Evolutionary conservation across 2,797 vertebrate species (phyloP), one percentile per base, ranked within the genome.

Genomic region (Melanotaenia maccullochi): DNA sequence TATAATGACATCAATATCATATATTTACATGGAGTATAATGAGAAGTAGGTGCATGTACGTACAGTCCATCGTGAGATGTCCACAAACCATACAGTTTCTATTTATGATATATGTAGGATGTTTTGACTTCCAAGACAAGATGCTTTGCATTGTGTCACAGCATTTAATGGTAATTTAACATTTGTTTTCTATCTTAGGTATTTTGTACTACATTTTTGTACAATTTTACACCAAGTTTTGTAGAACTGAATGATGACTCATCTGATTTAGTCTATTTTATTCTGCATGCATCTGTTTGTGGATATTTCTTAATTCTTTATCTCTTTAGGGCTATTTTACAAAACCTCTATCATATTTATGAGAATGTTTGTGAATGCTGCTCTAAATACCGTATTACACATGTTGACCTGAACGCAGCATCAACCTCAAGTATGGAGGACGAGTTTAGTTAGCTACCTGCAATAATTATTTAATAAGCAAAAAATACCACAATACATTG

Each of bases 371-470:
- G 32, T 33, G 32, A 33, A 33, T 33, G 32, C 32, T 33, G 32
- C 7, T 33, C 32, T 40, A 13, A 38, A 13, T 12, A 13, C 2
- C 36, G 4, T 36, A 60, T 25, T 54, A 20, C 51, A 64, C 51
- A 9, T 57, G 20, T n/a, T 7, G 13, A 14, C 3, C 0, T 47
- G 68, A 82, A 82, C 18, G 57, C 52, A 40, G 1, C 80, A 32
- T 14, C 3, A 38, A 4, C 35, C 14, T 3, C 4, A 54, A 36
- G 6, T 20, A 69, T 59, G 77, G 72, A 63, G 74, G 75, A 20
- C 14, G n/a, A 44, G 56, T 44, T 24, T 33, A 49, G 22, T 55
- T 73, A 79, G 70, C 63, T 55, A 13, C 42, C 7, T 7, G 76
- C 49, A 22, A 11, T 76, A 73, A 71, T 51, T 20, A 14, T 47